Base-by-base conservation (phyloP, 2,113 vertebrate genomes). In the Notothenia coriiceps region DNA sequence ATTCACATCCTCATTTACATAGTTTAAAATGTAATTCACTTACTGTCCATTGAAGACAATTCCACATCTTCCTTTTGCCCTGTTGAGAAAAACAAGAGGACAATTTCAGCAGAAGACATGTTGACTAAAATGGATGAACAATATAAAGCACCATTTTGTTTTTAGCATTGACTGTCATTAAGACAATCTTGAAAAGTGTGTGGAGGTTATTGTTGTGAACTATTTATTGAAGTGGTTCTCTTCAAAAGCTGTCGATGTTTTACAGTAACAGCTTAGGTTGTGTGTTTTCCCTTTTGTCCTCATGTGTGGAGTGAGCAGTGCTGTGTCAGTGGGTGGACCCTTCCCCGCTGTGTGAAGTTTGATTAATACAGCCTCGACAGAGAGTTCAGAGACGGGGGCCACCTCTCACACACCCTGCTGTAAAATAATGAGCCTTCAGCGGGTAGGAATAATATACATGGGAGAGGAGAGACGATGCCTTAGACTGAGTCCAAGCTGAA, bases 351-450 rank as follows among this genome's bases (percentile, higher is more conserved):
- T 90, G 91, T 96, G 94, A 95, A 96, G 96, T 96, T 97, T 98
- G 96, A 97, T 96, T 96, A 97, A 97, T 97, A 95, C 91, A 93
- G 86, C 90, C 82, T 92, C 89, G 86, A 94, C 91, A 93, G 89
- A 90, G 90, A 91, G 94, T 94, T 94, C 95, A 93, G 92, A 93
- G 82, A 93, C 92, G 73, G 86, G 89, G 91, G 82, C 91, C 83
- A 91, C 91, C 93, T 90, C 83, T 96, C 95, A 95, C 92, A 95
- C 95, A 96, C 93, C 94, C 95, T 92, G 94, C 92, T 91, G 91
- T 94, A 97, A 97, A 97, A 97, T 96, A 98, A 97, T 96, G 95
- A 98, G 95, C 95, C 93, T 96, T 97, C 95, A 96, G 90, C 79
- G 82, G 91, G 79, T 95, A 96, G 95, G 96, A 95, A 97, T 96